Evolutionary conservation across 2,888 invertebrate species (phyloP).

Genomic region (Mongoloraphidia duomilia): DNA sequence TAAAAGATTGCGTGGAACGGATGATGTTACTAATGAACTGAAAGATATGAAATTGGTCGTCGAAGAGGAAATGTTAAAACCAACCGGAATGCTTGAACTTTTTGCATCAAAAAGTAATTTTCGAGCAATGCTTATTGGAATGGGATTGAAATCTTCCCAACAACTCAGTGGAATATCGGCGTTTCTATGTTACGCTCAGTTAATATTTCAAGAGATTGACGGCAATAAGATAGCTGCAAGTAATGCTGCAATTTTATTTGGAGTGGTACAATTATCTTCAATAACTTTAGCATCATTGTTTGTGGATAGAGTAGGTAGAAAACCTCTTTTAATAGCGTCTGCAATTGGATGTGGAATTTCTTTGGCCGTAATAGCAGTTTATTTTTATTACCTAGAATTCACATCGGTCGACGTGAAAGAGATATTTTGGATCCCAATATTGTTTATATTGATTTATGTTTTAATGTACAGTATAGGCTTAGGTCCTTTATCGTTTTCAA

Average conservation of each 20-base stretch:
- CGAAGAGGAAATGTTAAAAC: constrained; percentile 2
- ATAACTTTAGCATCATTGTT: constrained; percentile 17
- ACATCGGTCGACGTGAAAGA: constrained; percentile 18
- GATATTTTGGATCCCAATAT: constrained; percentile 26
- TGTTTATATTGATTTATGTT: constrained; percentile 26
- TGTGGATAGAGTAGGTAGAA: constrained; percentile 29
- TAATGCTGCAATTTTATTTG: constrained; percentile 21
- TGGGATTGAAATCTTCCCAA: constrained; percentile 3
- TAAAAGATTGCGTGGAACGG: constrained; percentile 38
- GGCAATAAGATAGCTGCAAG: constrained; percentile 15
- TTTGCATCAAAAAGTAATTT: constrained; percentile 3
- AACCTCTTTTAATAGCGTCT: constrained; percentile 30
- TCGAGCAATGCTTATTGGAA: constrained; percentile 1
- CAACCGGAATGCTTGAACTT: constrained; percentile 1
- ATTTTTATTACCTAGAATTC: constrained; percentile 25
- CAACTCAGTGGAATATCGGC: constrained; percentile 3
- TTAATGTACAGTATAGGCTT: constrained; percentile 28
- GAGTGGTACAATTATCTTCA: too few relatives aligned
- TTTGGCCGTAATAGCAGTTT: constrained; percentile 21
- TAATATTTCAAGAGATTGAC: constrained; percentile 17
- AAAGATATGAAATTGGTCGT: constrained; percentile 1
- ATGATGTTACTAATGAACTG: constrained; percentile 2
- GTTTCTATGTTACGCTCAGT: constrained; percentile 5
- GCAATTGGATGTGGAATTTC: constrained; percentile 24
- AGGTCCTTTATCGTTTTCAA: constrained; percentile 29